Evolutionary conservation across 1,140 invertebrate genomes (phyloP).

Genomic region (Pseudoatta argentina): DNA sequence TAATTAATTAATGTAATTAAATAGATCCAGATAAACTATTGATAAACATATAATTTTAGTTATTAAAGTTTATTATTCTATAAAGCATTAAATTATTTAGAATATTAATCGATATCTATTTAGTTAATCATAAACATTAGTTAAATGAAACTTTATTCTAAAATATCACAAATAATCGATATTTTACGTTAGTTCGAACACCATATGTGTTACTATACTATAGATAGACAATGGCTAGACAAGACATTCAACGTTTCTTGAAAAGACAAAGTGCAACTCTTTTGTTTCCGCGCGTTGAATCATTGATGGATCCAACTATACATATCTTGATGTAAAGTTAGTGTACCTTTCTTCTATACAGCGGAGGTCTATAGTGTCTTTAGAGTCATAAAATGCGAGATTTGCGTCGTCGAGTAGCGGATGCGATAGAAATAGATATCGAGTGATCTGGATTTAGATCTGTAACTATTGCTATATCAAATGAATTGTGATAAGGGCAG

Average conservation of each 20-base stretch:
- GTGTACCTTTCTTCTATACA: slow-evolving; percentile 15
- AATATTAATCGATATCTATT: not conserved
- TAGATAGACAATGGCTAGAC: slow-evolving; percentile 33
- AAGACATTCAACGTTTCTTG: slow-evolving; percentile 44
- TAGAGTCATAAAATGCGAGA: slow-evolving; percentile 38
- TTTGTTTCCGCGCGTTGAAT: slow-evolving; percentile 60
- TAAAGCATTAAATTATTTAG: not conserved
- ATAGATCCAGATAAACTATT: not conserved
- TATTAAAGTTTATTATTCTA: not conserved
- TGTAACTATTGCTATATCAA: slow-evolving; percentile 13
- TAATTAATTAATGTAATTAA: not conserved
- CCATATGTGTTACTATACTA: slow-evolving; percentile 51
- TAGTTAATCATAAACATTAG: not conserved
- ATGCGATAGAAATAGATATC: slow-evolving; percentile 63
- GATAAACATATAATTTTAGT: not conserved
- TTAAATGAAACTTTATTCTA: not conserved
- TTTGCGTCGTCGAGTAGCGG: slow-evolving; percentile 45
- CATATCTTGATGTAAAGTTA: slow-evolving; percentile 36
- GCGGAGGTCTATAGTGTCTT: slow-evolving; percentile 15
- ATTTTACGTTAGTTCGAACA: not conserved
- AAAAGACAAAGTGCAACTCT: slow-evolving; percentile 25
- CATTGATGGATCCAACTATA: slow-evolving; percentile 53
- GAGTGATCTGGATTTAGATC: slow-evolving; percentile 64
- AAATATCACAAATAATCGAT: not conserved
- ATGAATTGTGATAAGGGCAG: not conserved